phyloP scores from a whole-genome alignment of 2,113 vertebrate genomes.

The Cynoglossus semilaevis region DNA sequence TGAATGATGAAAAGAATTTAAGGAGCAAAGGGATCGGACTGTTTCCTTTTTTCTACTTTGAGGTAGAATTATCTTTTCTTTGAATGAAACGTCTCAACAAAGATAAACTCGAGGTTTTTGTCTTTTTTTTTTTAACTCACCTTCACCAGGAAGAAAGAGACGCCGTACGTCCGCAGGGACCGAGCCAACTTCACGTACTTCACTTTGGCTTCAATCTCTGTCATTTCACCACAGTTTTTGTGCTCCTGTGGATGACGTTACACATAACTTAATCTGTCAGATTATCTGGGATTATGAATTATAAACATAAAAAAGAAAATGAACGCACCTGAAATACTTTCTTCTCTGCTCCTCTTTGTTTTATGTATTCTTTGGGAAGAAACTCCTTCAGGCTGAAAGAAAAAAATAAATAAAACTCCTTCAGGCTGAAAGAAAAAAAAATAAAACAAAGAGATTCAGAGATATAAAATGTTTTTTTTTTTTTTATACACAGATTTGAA shows the following conservation, averaged over 20 bases:
- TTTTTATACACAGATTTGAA: background rate
- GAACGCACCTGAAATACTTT: conserved; percentile 78
- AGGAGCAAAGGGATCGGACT: conserved; percentile 3
- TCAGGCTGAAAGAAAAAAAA: conserved; percentile 65
- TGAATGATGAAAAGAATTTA: conserved; percentile 5
- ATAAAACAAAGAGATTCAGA: conserved; percentile 6
- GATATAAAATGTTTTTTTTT: background rate
- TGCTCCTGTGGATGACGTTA: conserved; percentile 81
- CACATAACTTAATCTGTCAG: background rate
- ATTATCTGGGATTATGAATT: background rate
- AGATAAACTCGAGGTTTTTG: background rate
- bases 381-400: conserved; percentile 79
- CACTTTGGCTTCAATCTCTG: conserved; percentile 95
- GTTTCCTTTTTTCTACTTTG: background rate
- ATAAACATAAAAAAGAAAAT: background rate
- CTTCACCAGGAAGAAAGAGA: conserved; percentile 98
- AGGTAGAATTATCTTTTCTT: background rate
- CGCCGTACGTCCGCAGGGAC: conserved; percentile 91
- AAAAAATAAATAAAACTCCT: conserved; percentile 61
- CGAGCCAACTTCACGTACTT: conserved; percentile 96
- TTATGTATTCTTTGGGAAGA: conserved; percentile 83
- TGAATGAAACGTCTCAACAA: conserved; percentile 11
- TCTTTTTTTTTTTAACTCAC: conserved; percentile 66
- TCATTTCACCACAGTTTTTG: conserved; percentile 96
- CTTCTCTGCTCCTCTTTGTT: conserved; percentile 79